These are phyloP conservation scores for Cichlasoma orientale DNA, from an alignment of 2,797 vertebrate genomes.

Conservation along the genomic window DNA sequence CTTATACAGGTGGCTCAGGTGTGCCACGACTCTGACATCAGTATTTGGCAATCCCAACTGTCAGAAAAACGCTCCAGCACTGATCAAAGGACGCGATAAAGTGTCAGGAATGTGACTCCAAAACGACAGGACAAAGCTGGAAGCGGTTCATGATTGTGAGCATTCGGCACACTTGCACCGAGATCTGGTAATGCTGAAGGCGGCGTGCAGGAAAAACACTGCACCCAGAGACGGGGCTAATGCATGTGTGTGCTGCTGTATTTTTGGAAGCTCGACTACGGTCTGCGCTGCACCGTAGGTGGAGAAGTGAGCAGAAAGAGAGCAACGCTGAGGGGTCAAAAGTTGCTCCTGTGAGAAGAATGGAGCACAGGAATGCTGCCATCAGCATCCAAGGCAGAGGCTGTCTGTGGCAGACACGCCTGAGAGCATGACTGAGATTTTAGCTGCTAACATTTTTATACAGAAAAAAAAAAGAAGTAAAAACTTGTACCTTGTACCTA, in stretches of 20 bases:
- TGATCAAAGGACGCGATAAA: not conserved
- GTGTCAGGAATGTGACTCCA: not conserved
- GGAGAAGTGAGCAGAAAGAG: not conserved
- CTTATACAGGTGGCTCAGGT: not conserved
- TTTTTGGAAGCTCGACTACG: not conserved
- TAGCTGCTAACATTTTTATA: no score
- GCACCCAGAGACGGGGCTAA: not conserved
- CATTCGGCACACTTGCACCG: not conserved
- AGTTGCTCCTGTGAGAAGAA: no score
- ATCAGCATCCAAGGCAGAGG: not conserved
- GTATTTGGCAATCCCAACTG: fast-evolving
- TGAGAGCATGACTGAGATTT: not conserved
- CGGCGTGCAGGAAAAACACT: not conserved
- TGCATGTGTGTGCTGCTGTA: no score
- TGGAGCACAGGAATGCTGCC: not conserved
- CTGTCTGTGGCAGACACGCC: fast-evolving
- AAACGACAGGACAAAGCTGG: not conserved
- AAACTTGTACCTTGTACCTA: no score
- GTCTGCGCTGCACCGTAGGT: not conserved
- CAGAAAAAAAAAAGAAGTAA: no score
- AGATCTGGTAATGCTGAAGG: not conserved
- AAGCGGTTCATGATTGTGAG: not conserved
- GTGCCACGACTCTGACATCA: not conserved
- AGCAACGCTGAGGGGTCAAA: no score
- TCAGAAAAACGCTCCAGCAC: not conserved